A percentile compares a stretch with the other conserved stretches of the same genome.
Evolutionary conservation across 2,113 vertebrate species (phyloP).

Genomic region (Anarrhichthys ocellatus): DNA sequence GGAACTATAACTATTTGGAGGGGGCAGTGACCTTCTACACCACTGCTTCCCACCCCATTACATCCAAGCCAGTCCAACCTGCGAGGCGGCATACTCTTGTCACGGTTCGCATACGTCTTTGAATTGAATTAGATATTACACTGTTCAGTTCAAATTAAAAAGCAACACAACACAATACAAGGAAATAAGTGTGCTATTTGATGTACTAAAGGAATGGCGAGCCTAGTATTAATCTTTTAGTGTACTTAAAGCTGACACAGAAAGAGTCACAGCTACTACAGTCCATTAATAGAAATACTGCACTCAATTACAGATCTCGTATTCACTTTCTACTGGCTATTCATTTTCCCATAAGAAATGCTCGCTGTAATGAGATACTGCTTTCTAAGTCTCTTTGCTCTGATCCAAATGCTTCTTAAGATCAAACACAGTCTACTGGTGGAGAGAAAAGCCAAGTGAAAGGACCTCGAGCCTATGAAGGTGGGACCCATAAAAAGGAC

Average conservation of each 20-base stretch:
- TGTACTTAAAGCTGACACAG: constrained; percentile 21
- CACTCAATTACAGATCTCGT: constrained; percentile 44
- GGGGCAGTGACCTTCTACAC: not conserved
- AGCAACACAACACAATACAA: not conserved
- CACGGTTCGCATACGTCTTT: not conserved
- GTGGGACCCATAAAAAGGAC: not conserved
- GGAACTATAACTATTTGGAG: constrained; percentile 13
- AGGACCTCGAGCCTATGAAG: not conserved
- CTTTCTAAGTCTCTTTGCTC: constrained; percentile 25
- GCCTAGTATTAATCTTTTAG: constrained; percentile 18
- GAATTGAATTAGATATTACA: not conserved
- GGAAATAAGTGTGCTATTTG: constrained; percentile 9
- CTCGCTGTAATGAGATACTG: constrained; percentile 40
- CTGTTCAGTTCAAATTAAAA: not conserved
- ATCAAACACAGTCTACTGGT: not conserved
- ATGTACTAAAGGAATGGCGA: not conserved
- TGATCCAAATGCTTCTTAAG: constrained; percentile 5
- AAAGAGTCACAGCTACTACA: constrained; percentile 34
- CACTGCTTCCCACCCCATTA: not conserved
- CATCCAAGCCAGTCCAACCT: not conserved
- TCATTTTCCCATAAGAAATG: constrained; percentile 24
- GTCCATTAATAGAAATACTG: constrained; percentile 40
- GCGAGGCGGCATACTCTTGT: not conserved
- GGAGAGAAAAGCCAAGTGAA: not conserved
- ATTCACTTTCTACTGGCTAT: constrained; percentile 37